Evolutionary conservation across 2,888 invertebrate genomes (phyloP).

Genomic region (Anoplius nigerrimus): DNA sequence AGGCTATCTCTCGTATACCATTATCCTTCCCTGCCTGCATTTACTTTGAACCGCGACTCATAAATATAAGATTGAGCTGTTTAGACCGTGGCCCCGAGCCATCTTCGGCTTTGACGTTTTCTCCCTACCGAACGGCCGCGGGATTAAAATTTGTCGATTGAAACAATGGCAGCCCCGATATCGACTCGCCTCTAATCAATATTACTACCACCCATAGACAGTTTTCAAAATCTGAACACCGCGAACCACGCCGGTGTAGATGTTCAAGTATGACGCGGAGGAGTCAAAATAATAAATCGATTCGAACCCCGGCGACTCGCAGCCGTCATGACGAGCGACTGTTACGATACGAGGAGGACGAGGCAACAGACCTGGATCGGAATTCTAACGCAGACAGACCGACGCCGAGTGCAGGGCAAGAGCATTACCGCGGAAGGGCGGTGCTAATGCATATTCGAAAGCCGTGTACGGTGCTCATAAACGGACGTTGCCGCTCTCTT

Average conservation of each 20-base stretch:
- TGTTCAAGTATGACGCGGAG: too few relatives aligned
- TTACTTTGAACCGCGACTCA: conserved; percentile 23
- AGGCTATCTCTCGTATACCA: conserved; percentile 13
- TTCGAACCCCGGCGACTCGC: too few relatives aligned
- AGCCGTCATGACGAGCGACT: neutral
- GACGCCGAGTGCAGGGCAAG: neutral
- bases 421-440: conserved; percentile 2
- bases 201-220: too few relatives aligned
- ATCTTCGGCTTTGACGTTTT: too few relatives aligned
- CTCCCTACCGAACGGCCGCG: too few relatives aligned
- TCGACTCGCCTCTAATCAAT: too few relatives aligned
- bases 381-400: neutral
- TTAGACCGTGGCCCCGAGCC: neutral
- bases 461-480: conserved; percentile 10
- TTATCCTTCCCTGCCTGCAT: conserved; percentile 26
- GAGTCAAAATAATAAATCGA: too few relatives aligned
- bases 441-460: conserved; percentile 36
- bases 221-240: too few relatives aligned
- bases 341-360: neutral
- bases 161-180: too few relatives aligned
- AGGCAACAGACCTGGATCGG: neutral
- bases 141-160: too few relatives aligned
- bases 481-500: conserved; percentile 1
- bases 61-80: conserved; percentile 19
- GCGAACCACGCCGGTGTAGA: too few relatives aligned